Evolutionary conservation across 2,797 vertebrate species (phyloP).

Genomic region (Xenops minutus): DNA sequence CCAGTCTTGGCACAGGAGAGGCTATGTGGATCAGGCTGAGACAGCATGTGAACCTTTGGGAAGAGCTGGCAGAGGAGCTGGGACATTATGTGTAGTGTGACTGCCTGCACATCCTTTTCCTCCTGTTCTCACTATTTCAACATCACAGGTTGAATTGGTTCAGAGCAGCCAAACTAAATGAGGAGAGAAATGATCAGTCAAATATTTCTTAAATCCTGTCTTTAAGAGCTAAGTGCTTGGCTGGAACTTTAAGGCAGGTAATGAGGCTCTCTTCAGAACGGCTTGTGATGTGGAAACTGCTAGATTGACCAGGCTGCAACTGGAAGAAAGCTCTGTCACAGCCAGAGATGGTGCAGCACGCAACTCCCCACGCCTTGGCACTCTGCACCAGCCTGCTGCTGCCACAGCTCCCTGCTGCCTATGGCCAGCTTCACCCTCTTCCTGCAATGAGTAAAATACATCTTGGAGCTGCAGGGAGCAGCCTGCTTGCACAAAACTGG

Average conservation of each 20-base stretch:
- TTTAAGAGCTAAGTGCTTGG: conserved; percentile 70
- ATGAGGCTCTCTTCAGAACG: conserved; percentile 63
- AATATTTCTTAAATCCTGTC: conserved; percentile 70
- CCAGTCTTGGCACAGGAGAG: not conserved
- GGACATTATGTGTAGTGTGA: not conserved
- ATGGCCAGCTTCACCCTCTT: accelerated
- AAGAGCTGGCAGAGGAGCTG: not conserved
- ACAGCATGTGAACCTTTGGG: not conserved
- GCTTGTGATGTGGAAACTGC: conserved; percentile 67
- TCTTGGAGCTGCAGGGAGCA: not conserved
- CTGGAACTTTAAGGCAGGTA: conserved; percentile 62
- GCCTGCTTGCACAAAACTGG: not conserved
- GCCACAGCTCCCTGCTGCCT: not conserved
- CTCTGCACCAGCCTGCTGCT: not conserved
- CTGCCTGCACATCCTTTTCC: conserved; percentile 13
- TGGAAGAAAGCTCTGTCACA: conserved; percentile 49
- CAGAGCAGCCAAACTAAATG: conserved; percentile 73
- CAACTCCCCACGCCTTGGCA: not conserved
- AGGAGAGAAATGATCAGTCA: conserved; percentile 73
- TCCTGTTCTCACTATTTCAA: conserved; percentile 46
- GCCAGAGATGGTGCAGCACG: accelerated
- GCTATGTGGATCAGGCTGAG: not conserved
- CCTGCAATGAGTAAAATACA: not conserved
- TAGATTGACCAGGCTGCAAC: conserved; percentile 62
- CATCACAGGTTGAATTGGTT: conserved; percentile 70